Conservation (phyloP, 2,113 vertebrate species). For the Chrysochloris asiatica region DNA sequence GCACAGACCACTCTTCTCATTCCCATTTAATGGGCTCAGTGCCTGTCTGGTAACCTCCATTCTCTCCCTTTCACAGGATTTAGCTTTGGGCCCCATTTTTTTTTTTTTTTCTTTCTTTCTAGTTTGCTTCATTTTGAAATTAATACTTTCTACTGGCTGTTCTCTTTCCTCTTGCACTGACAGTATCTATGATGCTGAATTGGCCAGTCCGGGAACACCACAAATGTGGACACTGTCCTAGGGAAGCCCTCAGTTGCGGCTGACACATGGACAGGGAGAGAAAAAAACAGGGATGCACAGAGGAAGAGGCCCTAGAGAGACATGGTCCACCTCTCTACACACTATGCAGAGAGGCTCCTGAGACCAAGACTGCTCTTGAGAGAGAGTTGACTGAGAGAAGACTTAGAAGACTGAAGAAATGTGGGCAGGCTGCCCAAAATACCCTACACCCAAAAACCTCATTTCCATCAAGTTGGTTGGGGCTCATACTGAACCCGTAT, state of each 20-base stretch:
- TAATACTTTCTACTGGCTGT: not conserved
- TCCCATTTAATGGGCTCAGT: not conserved
- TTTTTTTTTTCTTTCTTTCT: not conserved
- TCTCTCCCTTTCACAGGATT: not conserved
- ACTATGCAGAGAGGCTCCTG: not conserved
- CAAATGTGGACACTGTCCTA: not conserved
- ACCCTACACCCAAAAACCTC: no score
- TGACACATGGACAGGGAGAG: not conserved
- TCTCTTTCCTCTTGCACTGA: not conserved
- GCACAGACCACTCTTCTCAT: not conserved
- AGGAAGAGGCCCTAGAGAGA: not conserved
- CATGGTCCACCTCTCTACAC: no score
- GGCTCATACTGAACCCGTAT: no score
- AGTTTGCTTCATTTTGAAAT: slow-evolving; percentile 31
- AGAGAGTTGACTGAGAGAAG: no score
- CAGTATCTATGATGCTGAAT: not conserved
- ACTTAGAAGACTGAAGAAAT: not conserved
- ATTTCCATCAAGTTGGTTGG: no score
- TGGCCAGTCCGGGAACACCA: not conserved
- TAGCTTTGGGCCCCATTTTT: not conserved
- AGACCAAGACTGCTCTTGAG: no score
- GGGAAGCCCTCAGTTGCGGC: not conserved
- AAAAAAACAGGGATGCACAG: not conserved
- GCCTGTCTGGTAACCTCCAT: not conserved
- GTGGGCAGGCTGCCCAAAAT: not conserved